phyloP scores from a whole-genome alignment of 1,140 invertebrate genomes.

The Pseudoatta argentina region DNA sequence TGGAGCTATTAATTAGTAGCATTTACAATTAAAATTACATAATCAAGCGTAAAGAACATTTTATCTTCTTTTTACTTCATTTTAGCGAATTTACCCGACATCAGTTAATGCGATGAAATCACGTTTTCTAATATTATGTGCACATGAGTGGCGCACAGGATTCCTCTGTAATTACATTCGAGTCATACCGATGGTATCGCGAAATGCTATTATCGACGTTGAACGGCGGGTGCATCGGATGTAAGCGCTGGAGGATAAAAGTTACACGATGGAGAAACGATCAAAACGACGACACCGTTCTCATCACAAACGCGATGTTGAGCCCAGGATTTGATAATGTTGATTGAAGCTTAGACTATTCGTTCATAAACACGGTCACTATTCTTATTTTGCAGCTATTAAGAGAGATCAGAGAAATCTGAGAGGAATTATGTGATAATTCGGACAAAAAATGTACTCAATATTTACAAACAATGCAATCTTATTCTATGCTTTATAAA shows the following conservation, averaged over 20 bases:
- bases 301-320: constrained; percentile 74
- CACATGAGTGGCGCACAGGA: constrained; percentile 25
- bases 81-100: neutral
- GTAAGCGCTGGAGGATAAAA: constrained; percentile 52
- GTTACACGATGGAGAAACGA: constrained; percentile 39
- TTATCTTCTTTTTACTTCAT: neutral
- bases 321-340: constrained; percentile 81
- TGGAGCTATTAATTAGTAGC: too few relatives aligned
- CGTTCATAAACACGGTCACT: constrained; percentile 18
- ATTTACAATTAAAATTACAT: neutral
- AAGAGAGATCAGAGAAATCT: neutral
- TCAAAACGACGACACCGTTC: constrained; percentile 19
- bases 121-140: constrained; percentile 42
- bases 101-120: constrained; percentile 34
- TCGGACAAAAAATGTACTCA: neutral
- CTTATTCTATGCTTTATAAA: neutral
- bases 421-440: neutral
- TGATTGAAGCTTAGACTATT: constrained; percentile 80
- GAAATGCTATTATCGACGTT: constrained; percentile 77
- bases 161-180: constrained; percentile 79
- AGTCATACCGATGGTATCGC: constrained; percentile 77
- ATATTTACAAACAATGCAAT: neutral
- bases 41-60: neutral
- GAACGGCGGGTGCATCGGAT: constrained; percentile 15
- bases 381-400: constrained; percentile 5